Evolutionary conservation across 2,113 vertebrate genomes (phyloP).

Genomic region (Theristicus caerulescens): DNA sequence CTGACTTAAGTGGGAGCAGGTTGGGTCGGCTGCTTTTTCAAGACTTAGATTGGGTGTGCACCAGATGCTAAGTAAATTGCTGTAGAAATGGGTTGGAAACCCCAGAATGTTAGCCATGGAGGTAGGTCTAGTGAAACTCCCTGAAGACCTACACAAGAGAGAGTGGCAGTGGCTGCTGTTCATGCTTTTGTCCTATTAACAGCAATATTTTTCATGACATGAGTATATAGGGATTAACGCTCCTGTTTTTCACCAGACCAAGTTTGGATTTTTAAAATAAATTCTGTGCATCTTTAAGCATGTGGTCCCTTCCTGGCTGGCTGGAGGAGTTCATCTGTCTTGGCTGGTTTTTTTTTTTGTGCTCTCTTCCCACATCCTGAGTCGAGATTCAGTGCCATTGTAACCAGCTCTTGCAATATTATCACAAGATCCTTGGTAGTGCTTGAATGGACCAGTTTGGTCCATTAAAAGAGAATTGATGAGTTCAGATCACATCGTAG

Average conservation of each 20-base stretch:
- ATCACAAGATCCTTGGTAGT: neutral
- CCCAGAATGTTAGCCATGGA: neutral
- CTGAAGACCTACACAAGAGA: neutral
- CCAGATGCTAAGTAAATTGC: conserved; percentile 11
- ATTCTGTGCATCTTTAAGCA: neutral
- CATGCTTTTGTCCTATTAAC: neutral
- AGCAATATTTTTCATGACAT: neutral
- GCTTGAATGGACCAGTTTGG: neutral
- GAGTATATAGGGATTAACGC: neutral
- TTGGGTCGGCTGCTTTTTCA: neutral
- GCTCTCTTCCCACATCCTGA: neutral
- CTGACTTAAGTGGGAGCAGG: neutral
- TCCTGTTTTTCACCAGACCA: neutral
- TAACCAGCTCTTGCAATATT: neutral
- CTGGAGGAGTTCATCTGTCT: neutral
- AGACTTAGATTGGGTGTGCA: neutral
- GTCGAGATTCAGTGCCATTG: neutral
- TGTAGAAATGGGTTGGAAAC: neutral
- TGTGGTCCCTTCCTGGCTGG: conserved; percentile 8
- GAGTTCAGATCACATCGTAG: neutral
- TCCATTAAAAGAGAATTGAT: neutral
- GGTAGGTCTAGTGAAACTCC: neutral
- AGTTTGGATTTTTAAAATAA: neutral
- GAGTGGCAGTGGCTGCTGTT: neutral
- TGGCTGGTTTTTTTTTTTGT: neutral